phyloP scores from a whole-genome alignment of 64 coral and sea anemone species.

The Catalaphyllia jardinei region DNA sequence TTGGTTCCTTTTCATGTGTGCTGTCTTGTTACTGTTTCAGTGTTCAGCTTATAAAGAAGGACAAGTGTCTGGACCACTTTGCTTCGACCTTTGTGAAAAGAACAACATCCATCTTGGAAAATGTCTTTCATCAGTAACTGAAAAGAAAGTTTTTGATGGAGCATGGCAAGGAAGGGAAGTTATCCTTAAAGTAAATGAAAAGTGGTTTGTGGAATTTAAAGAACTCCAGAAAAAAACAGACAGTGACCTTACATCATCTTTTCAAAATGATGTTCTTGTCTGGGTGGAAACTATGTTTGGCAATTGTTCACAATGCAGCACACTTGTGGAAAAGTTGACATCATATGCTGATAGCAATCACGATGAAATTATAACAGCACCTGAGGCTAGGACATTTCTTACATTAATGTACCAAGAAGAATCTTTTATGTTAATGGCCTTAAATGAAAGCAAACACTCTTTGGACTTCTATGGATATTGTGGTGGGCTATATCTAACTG shows the following conservation, averaged over 20 bases:
- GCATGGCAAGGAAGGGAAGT: constrained; percentile 53
- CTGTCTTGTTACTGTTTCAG: constrained; percentile 48
- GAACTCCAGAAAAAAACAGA: neutral
- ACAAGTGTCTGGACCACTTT: constrained; percentile 64
- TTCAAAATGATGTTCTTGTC: neutral
- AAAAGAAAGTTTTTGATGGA: constrained; percentile 68
- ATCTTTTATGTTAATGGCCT: constrained; percentile 42
- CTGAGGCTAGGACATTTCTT: constrained; percentile 57
- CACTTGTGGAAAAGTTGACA: constrained; percentile 12
- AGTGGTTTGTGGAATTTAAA: constrained; percentile 11
- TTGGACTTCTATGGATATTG: constrained; percentile 83
- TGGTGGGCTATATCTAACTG: constrained; percentile 73
- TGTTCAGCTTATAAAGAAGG: constrained; percentile 61
- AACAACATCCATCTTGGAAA: constrained; percentile 18
- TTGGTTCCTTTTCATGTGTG: too few species aligned
- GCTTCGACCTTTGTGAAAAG: constrained; percentile 54
- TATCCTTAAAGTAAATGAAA: constrained; percentile 53
- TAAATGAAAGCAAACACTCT: constrained; percentile 79
- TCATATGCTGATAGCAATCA: constrained; percentile 47
- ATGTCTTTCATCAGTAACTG: constrained; percentile 47
- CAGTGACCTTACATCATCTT: neutral
- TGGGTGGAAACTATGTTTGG: constrained; percentile 63
- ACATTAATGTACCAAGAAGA: constrained; percentile 61
- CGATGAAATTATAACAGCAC: constrained; percentile 38
- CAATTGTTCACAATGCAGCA: constrained; percentile 57